phyloP scores from a whole-genome alignment of 1,140 invertebrate genomes.

The Tetramorium alpestre region DNA sequence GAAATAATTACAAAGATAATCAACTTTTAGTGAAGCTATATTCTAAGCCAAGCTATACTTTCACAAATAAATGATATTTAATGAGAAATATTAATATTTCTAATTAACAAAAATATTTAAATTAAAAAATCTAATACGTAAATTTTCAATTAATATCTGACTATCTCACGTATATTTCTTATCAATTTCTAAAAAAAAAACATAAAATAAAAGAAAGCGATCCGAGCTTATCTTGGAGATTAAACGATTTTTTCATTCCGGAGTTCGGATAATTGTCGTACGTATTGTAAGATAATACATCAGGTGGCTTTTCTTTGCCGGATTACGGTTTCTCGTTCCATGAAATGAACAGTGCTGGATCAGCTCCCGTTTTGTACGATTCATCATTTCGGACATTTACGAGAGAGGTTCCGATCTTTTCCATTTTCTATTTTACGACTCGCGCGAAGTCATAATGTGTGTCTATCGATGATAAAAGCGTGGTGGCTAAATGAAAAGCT shows the following conservation, averaged over 20 bases:
- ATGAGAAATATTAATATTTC: not conserved
- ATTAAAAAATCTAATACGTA: not conserved
- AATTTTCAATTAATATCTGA: not conserved
- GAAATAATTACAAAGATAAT: not conserved
- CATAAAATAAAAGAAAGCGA: not conserved
- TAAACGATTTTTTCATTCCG: not conserved
- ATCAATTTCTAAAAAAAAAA: not conserved
- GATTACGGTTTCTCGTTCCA: slow-evolving; percentile 34
- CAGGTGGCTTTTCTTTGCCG: not conserved
- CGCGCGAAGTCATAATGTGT: slow-evolving; percentile 20
- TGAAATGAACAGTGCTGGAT: slow-evolving; percentile 34
- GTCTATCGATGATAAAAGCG: slow-evolving; percentile 46
- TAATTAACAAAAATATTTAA: not conserved
- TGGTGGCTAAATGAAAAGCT: slow-evolving; percentile 48
- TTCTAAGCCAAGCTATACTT: not conserved
- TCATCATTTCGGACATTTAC: slow-evolving; percentile 24
- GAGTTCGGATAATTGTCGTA: not conserved
- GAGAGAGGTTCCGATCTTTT: slow-evolving; percentile 9
- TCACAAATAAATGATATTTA: not conserved
- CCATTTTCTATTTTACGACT: slow-evolving; percentile 37
- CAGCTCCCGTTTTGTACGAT: slow-evolving; percentile 26
- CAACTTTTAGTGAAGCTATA: not conserved
- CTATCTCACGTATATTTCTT: not conserved
- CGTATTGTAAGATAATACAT: not conserved
- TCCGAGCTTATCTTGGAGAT: not conserved